Evolutionary conservation across 2,888 invertebrate species (phyloP).

Genomic region (Lampropteryx suffumata): DNA sequence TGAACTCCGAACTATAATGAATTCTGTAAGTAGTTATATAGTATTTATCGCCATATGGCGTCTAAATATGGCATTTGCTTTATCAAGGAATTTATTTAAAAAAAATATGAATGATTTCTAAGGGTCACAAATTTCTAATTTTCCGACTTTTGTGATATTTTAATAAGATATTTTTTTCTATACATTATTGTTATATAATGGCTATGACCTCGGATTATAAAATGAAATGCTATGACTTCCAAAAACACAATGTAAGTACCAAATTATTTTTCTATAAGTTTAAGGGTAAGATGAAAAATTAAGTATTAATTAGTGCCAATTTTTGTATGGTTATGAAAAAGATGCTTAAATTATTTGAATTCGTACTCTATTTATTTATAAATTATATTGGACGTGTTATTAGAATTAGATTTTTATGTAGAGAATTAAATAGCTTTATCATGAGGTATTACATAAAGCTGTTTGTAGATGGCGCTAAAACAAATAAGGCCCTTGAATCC

Average conservation of each 20-base stretch:
- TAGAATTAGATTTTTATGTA: slow-evolving; percentile 17
- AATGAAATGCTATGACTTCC: slow-evolving; percentile 1
- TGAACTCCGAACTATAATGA: too few relatives aligned
- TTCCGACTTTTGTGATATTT: too few relatives aligned
- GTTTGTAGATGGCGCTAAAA: slow-evolving; percentile 1
- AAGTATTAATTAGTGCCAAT: slow-evolving; percentile 38
- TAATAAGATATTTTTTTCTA: too few relatives aligned
- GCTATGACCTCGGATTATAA: too few relatives aligned
- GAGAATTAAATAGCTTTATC: not conserved
- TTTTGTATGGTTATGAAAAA: slow-evolving; percentile 27
- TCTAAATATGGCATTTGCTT: too few relatives aligned
- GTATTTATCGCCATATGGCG: too few relatives aligned
- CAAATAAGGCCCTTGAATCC: not conserved
- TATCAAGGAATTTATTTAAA: too few relatives aligned
- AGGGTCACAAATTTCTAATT: too few relatives aligned
- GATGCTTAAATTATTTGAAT: slow-evolving; percentile 10
- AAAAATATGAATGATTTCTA: too few relatives aligned
- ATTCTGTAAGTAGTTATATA: too few relatives aligned
- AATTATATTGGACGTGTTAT: slow-evolving; percentile 28
- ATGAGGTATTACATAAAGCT: not conserved
- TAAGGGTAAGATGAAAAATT: slow-evolving; percentile 6
- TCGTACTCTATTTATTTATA: slow-evolving; percentile 21
- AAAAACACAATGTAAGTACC: slow-evolving; percentile 8
- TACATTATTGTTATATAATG: too few relatives aligned
- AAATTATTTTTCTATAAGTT: slow-evolving; percentile 9